Evolutionary conservation across 2,797 vertebrate genomes (phyloP).

Genomic region (Epinephelus coioides): DNA sequence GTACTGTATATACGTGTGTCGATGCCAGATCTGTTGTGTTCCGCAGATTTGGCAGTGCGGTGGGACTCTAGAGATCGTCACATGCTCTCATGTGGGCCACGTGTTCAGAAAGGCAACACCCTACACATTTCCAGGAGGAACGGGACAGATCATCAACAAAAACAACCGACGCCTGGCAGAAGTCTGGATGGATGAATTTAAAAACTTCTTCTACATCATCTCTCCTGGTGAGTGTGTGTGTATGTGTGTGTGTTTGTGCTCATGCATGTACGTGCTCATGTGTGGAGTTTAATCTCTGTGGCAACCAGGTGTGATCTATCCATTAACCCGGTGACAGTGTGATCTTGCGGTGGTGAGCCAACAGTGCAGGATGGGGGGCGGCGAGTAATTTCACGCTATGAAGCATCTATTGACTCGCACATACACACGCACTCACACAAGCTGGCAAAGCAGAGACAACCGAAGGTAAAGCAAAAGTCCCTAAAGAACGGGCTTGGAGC

Average conservation of each 20-base stretch:
- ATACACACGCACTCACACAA: conserved; percentile 17
- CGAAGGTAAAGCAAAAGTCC: conserved; percentile 28
- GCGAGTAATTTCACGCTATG: conserved; percentile 81
- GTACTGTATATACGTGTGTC: background rate
- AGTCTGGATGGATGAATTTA: conserved; percentile 99
- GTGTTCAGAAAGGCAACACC: conserved; percentile 99
- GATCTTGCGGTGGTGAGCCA: conserved; percentile 70
- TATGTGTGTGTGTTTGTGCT: conserved; percentile 4
- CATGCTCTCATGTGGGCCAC: conserved; percentile 98
- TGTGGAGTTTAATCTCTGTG: conserved; percentile 65
- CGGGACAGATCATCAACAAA: conserved; percentile 99
- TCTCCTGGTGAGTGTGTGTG: conserved; percentile 91
- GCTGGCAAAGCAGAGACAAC: conserved; percentile 24
- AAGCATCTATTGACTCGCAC: conserved; percentile 67
- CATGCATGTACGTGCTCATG: conserved; percentile 43
- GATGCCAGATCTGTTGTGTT: conserved; percentile 8
- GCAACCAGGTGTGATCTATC: conserved; percentile 67
- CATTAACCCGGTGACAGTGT: conserved; percentile 73
- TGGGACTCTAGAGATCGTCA: conserved; percentile 97
- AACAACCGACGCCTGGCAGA: conserved; percentile 98
- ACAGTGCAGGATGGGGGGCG: conserved; percentile 43
- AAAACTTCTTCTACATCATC: conserved; percentile 99
- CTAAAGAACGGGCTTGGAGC: background rate
- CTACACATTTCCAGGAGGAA: conserved; percentile 98
- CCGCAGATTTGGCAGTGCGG: conserved; percentile 98